Evolutionary conservation across 2,888 invertebrate genomes (phyloP), one percentile per base, ranked within the genome.

Genomic region (Netelia melanura): DNA sequence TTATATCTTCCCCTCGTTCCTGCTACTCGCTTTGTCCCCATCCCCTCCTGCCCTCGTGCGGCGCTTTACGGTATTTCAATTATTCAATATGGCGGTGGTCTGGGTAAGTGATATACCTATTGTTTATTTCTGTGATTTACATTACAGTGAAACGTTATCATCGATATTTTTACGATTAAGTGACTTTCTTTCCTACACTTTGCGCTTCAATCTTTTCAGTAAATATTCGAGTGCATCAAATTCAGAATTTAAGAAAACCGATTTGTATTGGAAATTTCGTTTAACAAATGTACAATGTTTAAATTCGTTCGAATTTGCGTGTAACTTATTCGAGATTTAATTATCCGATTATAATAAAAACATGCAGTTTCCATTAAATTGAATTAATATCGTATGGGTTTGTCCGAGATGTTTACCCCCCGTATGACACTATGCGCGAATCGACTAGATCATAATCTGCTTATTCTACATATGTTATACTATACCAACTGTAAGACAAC

Each of bases 351-450:
- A 14, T 14, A 14, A 10, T 48, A 48, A 48, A 10, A 48, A 14
- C 48, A 5, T 5, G 30, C 3, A 30, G 30, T 30, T 30, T 30
- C 5, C 30, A 48, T 70, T 30, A n/a, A 25, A 30, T 61, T 61
- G 44, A 44, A 70, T 62, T 78, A 25, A 61, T 58, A 25, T 44
- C 25, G 14, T 38, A 14, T 2, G 14, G 23, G 11, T 70, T n/a
- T 11, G 30, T 25, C n/a, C 68, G 48, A 11, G 8, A 43, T 17
- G 68, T 30, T 23, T 25, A 70, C 17, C 67, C 44, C 48, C 67
- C 21, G 11, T 44, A 14, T 48, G 17, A 3, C 21, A 21, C 21
- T 21, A 21, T 1, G 21, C 21, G 21, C 21, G 0, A 21, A 21
- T 21, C 21, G 21, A 21, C 21, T 21, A 21, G 21, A 21, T 21